Conservation (phyloP, 2,113 vertebrate species). For the Raja brachyura region DNA sequence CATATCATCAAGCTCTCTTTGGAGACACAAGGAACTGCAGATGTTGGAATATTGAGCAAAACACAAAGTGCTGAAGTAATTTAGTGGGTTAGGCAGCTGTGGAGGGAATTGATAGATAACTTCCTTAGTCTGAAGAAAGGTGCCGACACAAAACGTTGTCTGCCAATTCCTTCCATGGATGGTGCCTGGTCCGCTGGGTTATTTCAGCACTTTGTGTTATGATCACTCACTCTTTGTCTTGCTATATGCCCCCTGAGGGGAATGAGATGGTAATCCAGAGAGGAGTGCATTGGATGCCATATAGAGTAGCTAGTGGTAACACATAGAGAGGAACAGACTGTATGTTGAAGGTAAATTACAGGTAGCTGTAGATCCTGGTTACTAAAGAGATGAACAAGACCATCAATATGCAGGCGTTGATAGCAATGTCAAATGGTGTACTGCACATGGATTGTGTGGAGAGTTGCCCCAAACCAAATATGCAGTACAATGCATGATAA, state of each 20-base stretch:
- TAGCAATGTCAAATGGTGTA: background rate
- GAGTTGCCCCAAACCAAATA: background rate
- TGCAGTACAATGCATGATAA: background rate
- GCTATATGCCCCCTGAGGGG: background rate
- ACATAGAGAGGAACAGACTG: background rate
- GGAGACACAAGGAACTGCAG: too few species aligned
- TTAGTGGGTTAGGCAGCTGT: too few species aligned
- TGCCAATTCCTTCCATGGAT: too few species aligned
- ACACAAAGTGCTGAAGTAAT: too few species aligned
- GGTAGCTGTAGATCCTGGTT: background rate
- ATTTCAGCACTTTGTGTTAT: too few species aligned
- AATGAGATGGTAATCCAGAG: background rate
- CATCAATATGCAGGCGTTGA: background rate
- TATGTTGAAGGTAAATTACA: background rate
- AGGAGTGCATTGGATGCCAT: background rate
- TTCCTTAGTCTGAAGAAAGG: too few species aligned
- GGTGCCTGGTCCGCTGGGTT: too few species aligned
- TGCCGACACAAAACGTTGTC: too few species aligned
- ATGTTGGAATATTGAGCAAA: too few species aligned
- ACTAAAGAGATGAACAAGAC: background rate
- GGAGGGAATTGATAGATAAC: too few species aligned
- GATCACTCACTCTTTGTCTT: background rate
- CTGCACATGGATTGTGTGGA: background rate
- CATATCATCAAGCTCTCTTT: background rate
- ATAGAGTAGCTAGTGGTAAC: background rate